These are phyloP conservation scores for Caprella mutica DNA, from an alignment of 2,888 invertebrate species.

Conservation along the genomic window DNA sequence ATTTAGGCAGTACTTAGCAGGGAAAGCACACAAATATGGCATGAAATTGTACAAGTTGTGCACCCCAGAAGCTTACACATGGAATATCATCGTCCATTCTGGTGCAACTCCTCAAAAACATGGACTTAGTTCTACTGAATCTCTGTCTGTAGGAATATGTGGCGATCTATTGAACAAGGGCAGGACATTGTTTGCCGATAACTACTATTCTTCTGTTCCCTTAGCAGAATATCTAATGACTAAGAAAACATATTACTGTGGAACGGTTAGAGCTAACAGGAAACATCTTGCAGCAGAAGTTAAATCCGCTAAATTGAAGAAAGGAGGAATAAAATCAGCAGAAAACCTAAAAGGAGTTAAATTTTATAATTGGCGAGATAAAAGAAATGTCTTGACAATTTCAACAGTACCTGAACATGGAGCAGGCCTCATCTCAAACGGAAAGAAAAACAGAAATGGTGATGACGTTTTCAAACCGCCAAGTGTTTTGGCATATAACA, in stretches of 20 bases:
- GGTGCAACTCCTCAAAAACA: background rate
- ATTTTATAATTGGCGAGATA: constrained; percentile 11
- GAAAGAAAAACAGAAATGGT: constrained; percentile 9
- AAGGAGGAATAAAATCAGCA: background rate
- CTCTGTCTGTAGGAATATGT: background rate
- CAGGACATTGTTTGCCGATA: background rate
- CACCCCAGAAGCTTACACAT: constrained; percentile 15
- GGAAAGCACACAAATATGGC: constrained; percentile 11
- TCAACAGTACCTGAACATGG: constrained; percentile 13
- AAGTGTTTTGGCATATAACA: constrained; percentile 9
- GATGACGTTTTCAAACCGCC: constrained; percentile 10
- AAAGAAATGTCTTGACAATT: constrained; percentile 12
- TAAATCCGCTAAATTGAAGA: constrained; percentile 13
- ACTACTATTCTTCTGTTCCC: constrained; percentile 4
- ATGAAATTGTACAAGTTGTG: constrained; percentile 17
- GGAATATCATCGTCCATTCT: constrained; percentile 12
- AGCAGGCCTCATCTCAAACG: background rate
- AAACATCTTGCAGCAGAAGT: constrained; percentile 17
- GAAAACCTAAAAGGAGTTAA: constrained; percentile 4
- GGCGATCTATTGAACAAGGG: constrained; percentile 6
- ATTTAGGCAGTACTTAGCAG: constrained; percentile 9
- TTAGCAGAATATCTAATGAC: constrained; percentile 11
- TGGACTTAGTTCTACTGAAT: constrained; percentile 10
- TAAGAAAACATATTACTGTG: constrained; percentile 17
- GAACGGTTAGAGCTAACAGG: constrained; percentile 6